Percentiles rank a stretch among this genome's conserved stretches.
phyloP scores from a whole-genome alignment of 2,888 invertebrate genomes.

The Andrena chrysosceles region DNA sequence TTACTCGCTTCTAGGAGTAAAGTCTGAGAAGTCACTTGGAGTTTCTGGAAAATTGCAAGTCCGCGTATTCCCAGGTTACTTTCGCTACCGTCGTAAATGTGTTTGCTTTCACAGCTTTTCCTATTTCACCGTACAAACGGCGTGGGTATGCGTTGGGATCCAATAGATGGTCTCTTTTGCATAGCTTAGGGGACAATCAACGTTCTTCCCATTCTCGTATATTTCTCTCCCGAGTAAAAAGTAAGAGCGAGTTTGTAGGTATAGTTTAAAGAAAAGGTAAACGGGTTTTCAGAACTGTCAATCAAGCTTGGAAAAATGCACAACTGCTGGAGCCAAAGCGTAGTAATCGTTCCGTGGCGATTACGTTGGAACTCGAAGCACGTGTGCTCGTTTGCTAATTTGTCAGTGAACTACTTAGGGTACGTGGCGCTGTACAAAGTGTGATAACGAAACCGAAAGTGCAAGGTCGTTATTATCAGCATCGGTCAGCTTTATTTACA shows the following conservation, averaged over 20 bases:
- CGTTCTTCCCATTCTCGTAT: background rate
- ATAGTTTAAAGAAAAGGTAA: too few species aligned
- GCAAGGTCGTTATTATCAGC: conserved; percentile 2
- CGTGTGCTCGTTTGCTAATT: background rate
- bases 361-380: background rate
- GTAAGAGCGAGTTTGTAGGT: too few species aligned
- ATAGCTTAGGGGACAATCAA: conserved; percentile 9
- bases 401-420: too few species aligned
- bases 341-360: background rate
- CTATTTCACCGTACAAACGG: conserved; percentile 45
- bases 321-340: background rate
- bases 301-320: too few species aligned
- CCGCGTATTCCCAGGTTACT: conserved; percentile 16
- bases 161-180: conserved; percentile 2
- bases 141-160: too few species aligned
- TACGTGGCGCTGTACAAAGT: background rate
- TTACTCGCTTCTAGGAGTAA: background rate
- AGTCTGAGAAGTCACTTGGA: conserved; percentile 11
- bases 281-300: too few species aligned
- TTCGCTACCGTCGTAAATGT: conserved; percentile 37
- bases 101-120: conserved; percentile 45
- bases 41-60: conserved; percentile 33
- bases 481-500: conserved; percentile 20
- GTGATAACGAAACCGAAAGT: conserved; percentile 2
- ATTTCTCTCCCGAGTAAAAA: too few species aligned